phyloP scores from a whole-genome alignment of 2,113 vertebrate genomes.

The Nycticryphes semicollaris region DNA sequence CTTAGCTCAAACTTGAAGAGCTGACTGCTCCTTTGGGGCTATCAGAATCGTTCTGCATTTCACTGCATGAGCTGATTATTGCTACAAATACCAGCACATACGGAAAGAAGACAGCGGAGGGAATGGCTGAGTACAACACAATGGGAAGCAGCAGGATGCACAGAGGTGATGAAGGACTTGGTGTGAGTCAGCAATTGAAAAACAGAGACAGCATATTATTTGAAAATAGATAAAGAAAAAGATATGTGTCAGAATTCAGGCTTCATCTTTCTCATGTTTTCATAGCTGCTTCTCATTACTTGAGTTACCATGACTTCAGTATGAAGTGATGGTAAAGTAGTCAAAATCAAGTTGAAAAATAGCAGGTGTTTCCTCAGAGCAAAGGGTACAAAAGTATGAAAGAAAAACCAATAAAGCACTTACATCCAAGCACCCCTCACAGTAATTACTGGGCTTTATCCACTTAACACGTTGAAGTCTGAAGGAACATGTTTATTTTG shows the following conservation, averaged over 20 bases:
- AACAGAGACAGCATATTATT: not conserved
- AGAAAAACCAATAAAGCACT: not conserved
- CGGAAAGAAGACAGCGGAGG: not conserved
- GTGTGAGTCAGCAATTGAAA: not conserved
- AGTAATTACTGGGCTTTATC: not conserved
- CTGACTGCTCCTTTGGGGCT: not conserved
- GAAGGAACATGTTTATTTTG: not conserved
- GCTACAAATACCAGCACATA: not conserved
- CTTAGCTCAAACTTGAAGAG: not conserved
- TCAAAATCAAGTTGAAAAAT: not conserved
- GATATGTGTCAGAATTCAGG: not conserved
- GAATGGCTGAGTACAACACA: not conserved
- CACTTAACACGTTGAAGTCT: not conserved
- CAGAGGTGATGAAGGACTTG: not conserved
- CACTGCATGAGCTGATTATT: not conserved
- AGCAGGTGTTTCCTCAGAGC: not conserved
- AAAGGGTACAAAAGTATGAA: not conserved
- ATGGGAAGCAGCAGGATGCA: not conserved
- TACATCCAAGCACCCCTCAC: not conserved
- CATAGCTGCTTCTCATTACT: not conserved
- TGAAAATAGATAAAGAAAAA: not conserved
- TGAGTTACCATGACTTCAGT: not conserved
- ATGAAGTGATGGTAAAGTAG: not conserved
- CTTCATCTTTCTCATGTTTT: not conserved
- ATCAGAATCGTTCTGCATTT: not conserved